Percentiles rank a stretch among this genome's conserved stretches.
These are phyloP conservation scores for Anisognathus igniventris DNA, from an alignment of 2,797 vertebrate species.

Conservation along the genomic window DNA sequence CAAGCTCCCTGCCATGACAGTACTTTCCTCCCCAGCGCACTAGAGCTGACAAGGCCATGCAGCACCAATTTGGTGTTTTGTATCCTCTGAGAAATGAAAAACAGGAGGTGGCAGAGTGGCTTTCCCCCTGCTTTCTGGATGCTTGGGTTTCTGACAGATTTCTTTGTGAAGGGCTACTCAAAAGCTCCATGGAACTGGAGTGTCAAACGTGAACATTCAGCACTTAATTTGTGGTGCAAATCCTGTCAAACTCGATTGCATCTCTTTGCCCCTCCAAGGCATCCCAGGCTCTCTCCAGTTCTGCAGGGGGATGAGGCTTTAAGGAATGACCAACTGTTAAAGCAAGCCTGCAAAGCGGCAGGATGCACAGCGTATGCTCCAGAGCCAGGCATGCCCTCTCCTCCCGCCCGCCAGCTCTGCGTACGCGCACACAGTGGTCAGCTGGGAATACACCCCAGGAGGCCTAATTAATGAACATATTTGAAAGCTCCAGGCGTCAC, in stretches of 20 bases:
- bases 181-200: slow-evolving; percentile 29
- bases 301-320: not conserved
- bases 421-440: not conserved
- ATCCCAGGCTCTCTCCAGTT: not conserved
- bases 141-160: slow-evolving; percentile 25
- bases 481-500: not conserved
- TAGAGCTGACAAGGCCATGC: not conserved
- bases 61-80: not conserved
- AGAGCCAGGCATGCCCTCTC: not conserved
- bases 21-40: not conserved
- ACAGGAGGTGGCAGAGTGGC: slow-evolving; percentile 29
- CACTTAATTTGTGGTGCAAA: slow-evolving; percentile 55
- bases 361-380: slow-evolving; percentile 12
- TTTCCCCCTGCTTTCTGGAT: slow-evolving; percentile 9
- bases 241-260: not conserved
- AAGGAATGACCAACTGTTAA: slow-evolving; percentile 33
- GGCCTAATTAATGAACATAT: slow-evolving; percentile 48
- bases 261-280: slow-evolving; percentile 22
- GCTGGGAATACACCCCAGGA: not conserved
- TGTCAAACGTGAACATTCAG: slow-evolving; percentile 48
- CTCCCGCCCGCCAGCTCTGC: not conserved
- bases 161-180: not conserved
- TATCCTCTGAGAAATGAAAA: not conserved
- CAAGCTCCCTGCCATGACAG: not conserved
- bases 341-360: not conserved